phyloP scores from a whole-genome alignment of 2,888 invertebrate genomes.

The Drosophila barbarae region DNA sequence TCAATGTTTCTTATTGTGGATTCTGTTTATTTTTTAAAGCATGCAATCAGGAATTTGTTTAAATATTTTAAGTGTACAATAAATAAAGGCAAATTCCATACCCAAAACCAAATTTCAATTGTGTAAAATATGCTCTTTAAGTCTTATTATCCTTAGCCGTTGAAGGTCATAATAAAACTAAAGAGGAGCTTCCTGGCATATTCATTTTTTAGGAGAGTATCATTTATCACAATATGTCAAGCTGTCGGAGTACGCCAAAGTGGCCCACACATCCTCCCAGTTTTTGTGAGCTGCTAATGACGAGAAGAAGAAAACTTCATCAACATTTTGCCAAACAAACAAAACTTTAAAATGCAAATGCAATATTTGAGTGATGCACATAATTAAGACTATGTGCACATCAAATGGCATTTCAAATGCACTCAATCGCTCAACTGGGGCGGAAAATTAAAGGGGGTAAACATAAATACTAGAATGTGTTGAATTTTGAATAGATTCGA shows the following conservation, averaged over 20 bases:
- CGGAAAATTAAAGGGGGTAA: conserved; percentile 30
- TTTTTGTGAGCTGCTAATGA: neutral
- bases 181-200: neutral
- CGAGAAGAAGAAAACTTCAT: neutral
- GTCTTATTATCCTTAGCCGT: neutral
- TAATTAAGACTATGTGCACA: conserved; percentile 22
- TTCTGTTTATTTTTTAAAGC: neutral
- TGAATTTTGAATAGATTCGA: neutral
- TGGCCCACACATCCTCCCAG: neutral
- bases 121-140: neutral
- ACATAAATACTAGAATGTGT: neutral
- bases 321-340: conserved; percentile 2
- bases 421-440: conserved; percentile 23
- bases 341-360: conserved; percentile 26
- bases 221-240: conserved; percentile 46
- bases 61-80: neutral
- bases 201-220: conserved; percentile 26
- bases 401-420: conserved; percentile 29
- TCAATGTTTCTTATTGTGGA: conserved; percentile 24
- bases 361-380: conserved; percentile 12
- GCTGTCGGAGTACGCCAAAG: conserved; percentile 23
- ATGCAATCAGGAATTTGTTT: neutral
- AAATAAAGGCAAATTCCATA: neutral
- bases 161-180: neutral
- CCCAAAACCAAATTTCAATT: neutral